A percentile compares a stretch with the other conserved stretches of the same genome.
Evolutionary conservation across 2,797 vertebrate species (phyloP).

Genomic region (Bufotes viridis): DNA sequence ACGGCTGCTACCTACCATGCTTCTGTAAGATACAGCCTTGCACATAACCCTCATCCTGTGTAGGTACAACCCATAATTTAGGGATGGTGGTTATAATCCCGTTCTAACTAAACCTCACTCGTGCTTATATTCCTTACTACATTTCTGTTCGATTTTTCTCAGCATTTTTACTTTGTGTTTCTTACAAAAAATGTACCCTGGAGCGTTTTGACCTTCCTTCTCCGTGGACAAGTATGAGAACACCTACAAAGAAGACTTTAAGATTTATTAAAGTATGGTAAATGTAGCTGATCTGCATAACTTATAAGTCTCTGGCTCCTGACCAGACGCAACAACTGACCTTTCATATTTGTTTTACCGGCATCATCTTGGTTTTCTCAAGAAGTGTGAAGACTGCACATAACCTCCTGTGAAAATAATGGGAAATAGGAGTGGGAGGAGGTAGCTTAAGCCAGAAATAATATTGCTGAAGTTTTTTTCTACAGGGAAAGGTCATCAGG

Average conservation of each 20-base stretch:
- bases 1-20: neutral
- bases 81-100: neutral
- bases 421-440: slow-evolving; percentile 17
- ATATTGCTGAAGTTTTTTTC: neutral
- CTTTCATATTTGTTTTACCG: slow-evolving; percentile 12
- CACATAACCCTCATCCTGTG: neutral
- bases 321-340: slow-evolving; percentile 21
- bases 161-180: neutral
- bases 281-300: slow-evolving; percentile 12
- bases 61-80: neutral
- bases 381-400: slow-evolving; percentile 15
- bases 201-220: neutral
- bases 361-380: slow-evolving; percentile 8
- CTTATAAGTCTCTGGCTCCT: neutral
- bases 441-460: slow-evolving; percentile 2
- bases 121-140: neutral
- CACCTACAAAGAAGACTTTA: neutral
- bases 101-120: neutral
- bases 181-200: neutral
- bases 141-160: slow-evolving; percentile 4
- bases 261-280: neutral
- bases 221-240: neutral
- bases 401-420: slow-evolving; percentile 9
- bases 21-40: too few relatives aligned
- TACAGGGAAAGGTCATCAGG: neutral